A percentile compares a stretch with the other conserved stretches of the same genome.
These are phyloP conservation scores for Diadumene lineata DNA, from an alignment of 92 coral and sea anemone genomes.

Conservation along the genomic window DNA sequence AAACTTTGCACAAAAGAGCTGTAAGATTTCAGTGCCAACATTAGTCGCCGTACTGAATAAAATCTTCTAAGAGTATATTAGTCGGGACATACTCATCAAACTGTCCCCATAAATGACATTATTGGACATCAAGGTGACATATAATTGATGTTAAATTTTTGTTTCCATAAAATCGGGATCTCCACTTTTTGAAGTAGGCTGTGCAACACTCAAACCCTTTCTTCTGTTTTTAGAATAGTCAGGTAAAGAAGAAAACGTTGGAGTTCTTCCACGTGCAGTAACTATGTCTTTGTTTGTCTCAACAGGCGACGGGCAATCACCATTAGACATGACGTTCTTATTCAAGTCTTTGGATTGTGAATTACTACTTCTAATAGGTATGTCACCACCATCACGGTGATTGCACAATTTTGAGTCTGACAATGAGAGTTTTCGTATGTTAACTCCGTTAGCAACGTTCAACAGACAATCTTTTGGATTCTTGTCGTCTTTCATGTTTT, in stretches of 20 bases:
- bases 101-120: too few species aligned
- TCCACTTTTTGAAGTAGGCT: constrained; percentile 10
- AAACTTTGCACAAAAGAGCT: too few species aligned
- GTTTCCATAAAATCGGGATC: constrained; percentile 64
- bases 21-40: too few species aligned
- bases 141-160: constrained; percentile 30
- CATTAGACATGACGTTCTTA: constrained; percentile 15
- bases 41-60: too few species aligned
- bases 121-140: too few species aligned
- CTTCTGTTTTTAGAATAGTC: constrained; percentile 18
- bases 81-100: too few species aligned
- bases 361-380: background rate
- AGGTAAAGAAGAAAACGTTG: constrained; percentile 19
- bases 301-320: constrained; percentile 1
- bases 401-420: constrained; percentile 25
- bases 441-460: constrained; percentile 5
- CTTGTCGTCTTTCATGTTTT: background rate
- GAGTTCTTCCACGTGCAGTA: constrained; percentile 9
- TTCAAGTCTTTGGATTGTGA: background rate
- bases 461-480: background rate
- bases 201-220: constrained; percentile 24
- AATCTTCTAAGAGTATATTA: too few species aligned
- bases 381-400: background rate
- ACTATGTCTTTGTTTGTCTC: background rate
- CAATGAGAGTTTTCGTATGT: constrained; percentile 29